These are phyloP conservation scores for Vanessa tameamea DNA, from an alignment of 1,140 invertebrate genomes.

Conservation along the genomic window DNA sequence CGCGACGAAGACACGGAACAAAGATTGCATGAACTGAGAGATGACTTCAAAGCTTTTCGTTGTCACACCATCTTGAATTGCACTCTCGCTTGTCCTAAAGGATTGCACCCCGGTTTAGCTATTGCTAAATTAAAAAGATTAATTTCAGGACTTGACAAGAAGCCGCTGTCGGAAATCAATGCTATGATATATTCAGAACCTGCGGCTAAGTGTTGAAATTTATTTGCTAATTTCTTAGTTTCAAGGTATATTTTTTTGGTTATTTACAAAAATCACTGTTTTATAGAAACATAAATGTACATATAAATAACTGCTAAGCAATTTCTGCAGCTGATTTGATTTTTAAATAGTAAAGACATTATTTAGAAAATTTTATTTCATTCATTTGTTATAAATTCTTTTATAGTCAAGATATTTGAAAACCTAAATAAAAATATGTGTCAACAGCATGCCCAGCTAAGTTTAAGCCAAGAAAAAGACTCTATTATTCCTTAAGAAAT, in stretches of 20 bases:
- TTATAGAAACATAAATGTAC: too few species aligned
- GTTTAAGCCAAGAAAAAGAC: too few species aligned
- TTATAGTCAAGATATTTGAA: too few species aligned
- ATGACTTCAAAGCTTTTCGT: conserved; percentile 87
- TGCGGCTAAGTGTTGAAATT: conserved; percentile 6
- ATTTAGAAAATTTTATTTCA: too few species aligned
- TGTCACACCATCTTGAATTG: conserved; percentile 93
- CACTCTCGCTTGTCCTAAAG: conserved; percentile 90
- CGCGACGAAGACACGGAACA: conserved; percentile 85
- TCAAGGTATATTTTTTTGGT: not conserved
- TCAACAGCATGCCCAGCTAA: too few species aligned
- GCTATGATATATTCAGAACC: conserved; percentile 73
- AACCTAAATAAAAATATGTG: too few species aligned
- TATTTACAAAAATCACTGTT: too few species aligned
- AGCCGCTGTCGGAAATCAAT: conserved; percentile 85
- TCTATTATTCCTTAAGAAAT: too few species aligned
- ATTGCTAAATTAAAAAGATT: conserved; percentile 97
- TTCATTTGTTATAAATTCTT: too few species aligned
- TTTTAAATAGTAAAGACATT: too few species aligned
- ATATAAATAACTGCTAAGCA: too few species aligned
- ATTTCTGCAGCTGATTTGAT: too few species aligned
- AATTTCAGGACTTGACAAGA: conserved; percentile 88
- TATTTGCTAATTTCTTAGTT: not conserved
- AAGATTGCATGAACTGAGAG: conserved; percentile 84
- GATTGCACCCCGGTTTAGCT: conserved; percentile 94